Evolutionary conservation across 2,113 vertebrate species (phyloP).

Genomic region (Solea senegalensis): DNA sequence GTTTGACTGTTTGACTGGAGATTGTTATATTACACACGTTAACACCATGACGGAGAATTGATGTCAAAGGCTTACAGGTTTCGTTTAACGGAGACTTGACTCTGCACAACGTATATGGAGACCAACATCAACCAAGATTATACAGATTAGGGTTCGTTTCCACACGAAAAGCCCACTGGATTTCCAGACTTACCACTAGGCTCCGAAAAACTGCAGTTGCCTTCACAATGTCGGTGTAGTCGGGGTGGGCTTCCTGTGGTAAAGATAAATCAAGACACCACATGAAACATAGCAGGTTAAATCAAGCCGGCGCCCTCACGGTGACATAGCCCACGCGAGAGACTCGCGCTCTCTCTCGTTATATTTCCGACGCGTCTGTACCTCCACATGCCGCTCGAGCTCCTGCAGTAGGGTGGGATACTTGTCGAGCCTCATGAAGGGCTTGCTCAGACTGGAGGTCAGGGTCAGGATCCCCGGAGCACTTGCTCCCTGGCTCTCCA

Average conservation of each 20-base stretch:
- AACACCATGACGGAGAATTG: not conserved
- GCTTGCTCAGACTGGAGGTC: slow-evolving; percentile 96
- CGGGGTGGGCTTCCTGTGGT: slow-evolving; percentile 91
- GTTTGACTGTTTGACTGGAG: too few species aligned
- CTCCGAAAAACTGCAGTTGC: slow-evolving; percentile 88
- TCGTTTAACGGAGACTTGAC: not conserved
- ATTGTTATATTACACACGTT: too few species aligned
- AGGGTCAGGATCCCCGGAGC: slow-evolving; percentile 90
- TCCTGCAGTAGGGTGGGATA: slow-evolving; percentile 94
- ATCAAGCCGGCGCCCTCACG: too few species aligned
- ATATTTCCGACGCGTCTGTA: slow-evolving; percentile 52
- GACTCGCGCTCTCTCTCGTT: too few species aligned
- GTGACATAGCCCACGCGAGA: too few species aligned
- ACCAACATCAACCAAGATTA: not conserved
- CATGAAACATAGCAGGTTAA: not conserved
- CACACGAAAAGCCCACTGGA: not conserved
- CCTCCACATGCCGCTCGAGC: slow-evolving; percentile 96
- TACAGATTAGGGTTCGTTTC: not conserved
- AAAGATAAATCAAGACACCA: slow-evolving; percentile 8
- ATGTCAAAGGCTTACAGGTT: not conserved
- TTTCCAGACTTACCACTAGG: slow-evolving; percentile 88
- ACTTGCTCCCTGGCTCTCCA: slow-evolving; percentile 93
- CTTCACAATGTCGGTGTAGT: slow-evolving; percentile 92
- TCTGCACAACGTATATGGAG: not conserved
- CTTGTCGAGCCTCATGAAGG: slow-evolving; percentile 96